Percentiles rank a stretch among this genome's conserved stretches.
Conservation (phyloP, 2,113 vertebrate species). For the Phyllostomus hastatus region DNA sequence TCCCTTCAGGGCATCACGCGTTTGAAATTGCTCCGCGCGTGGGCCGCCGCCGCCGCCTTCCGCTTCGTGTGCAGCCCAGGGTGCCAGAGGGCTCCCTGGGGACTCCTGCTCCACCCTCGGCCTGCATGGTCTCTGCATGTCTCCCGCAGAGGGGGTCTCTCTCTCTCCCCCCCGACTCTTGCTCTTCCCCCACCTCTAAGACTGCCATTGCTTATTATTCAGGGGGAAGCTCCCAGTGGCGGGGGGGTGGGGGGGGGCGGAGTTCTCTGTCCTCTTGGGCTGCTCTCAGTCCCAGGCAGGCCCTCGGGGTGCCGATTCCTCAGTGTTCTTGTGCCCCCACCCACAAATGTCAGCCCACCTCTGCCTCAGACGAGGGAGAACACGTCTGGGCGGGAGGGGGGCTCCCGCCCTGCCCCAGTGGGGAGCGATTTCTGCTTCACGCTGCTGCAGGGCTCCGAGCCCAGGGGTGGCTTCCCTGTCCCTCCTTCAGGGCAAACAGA, state of each 20-base stretch:
- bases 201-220: not conserved
- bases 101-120: not conserved
- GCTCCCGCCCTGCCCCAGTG: not conserved
- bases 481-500: not conserved
- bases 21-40: not conserved
- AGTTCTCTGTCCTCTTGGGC: not conserved
- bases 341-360: not conserved
- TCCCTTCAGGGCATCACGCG: not conserved
- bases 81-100: not conserved
- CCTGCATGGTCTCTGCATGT: not conserved
- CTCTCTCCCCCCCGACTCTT: not conserved
- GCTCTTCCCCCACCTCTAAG: not conserved
- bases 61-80: too few relatives aligned
- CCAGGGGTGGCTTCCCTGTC: not conserved
- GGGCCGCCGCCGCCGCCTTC: not conserved
- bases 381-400: not conserved
- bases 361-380: not conserved
- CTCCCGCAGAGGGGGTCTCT: not conserved
- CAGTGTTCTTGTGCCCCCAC: not conserved
- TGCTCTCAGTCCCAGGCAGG: not conserved
- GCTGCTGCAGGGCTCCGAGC: not conserved
- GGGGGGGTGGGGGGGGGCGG: too few relatives aligned
- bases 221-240: not conserved
- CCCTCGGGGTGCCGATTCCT: not conserved
- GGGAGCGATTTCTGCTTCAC: not conserved